These are phyloP conservation scores for Ameiurus melas DNA, from an alignment of 2,113 vertebrate species.

Conservation along the genomic window DNA sequence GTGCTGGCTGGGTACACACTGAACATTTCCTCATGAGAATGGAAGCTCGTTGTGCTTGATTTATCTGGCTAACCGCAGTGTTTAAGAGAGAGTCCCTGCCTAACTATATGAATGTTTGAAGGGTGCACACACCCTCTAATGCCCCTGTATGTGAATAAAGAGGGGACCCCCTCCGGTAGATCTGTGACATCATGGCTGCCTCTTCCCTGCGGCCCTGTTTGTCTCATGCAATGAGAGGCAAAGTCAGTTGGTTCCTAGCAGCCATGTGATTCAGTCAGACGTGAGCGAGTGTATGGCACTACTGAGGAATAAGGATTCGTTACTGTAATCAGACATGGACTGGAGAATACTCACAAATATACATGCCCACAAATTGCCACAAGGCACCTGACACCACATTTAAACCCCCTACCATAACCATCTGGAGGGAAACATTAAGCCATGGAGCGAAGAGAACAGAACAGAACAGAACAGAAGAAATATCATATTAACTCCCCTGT, in stretches of 20 bases:
- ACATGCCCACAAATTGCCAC: constrained; percentile 75
- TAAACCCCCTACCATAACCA: constrained; percentile 59
- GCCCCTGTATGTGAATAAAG: background rate
- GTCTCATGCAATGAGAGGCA: constrained; percentile 80
- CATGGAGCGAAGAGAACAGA: background rate
- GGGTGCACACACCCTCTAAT: no score
- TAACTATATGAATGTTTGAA: constrained; percentile 1
- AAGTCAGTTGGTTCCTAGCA: constrained; percentile 76
- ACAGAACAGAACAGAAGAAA: constrained; percentile 17
- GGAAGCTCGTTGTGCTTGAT: background rate
- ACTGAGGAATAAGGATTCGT: constrained; percentile 63
- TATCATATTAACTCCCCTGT: background rate
- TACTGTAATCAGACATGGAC: constrained; percentile 74
- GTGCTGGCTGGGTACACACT: background rate
- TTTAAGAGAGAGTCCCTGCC: background rate
- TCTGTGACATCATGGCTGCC: constrained; percentile 65
- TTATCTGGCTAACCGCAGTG: background rate
- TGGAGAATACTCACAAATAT: constrained; percentile 68
- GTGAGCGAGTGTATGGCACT: constrained; percentile 67
- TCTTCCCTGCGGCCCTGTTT: constrained; percentile 76
- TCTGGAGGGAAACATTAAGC: constrained; percentile 43
- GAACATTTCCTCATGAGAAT: background rate
- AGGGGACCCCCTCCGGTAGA: constrained; percentile 27
- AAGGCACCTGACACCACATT: constrained; percentile 81
- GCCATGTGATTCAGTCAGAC: constrained; percentile 82